Evolutionary conservation across 1,140 invertebrate species (phyloP).

Genomic region (Riptortus pedestris): DNA sequence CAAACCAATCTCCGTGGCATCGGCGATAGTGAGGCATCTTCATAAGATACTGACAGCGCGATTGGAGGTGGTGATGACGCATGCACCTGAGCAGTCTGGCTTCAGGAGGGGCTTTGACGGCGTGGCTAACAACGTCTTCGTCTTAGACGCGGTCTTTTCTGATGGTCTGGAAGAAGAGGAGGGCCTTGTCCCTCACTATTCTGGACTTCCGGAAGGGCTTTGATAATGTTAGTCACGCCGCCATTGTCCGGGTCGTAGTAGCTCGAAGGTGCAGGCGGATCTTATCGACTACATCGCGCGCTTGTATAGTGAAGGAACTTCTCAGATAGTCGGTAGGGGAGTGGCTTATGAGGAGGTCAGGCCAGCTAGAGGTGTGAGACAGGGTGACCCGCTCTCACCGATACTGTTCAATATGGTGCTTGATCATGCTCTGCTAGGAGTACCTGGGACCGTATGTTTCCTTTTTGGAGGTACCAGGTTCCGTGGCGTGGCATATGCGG

Average conservation of each 20-base stretch:
- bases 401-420: background rate
- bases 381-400: background rate
- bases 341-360: too few species aligned
- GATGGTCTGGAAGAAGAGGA: background rate
- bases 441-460: background rate
- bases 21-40: too few species aligned
- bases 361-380: background rate
- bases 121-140: too few species aligned
- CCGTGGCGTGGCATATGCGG: background rate
- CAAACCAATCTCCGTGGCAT: background rate
- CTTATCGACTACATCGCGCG: background rate
- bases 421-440: background rate
- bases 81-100: background rate
- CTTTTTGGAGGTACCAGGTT: background rate
- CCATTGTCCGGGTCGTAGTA: background rate
- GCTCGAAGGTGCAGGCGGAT: background rate
- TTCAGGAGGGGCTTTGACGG: too few species aligned
- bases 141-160: background rate
- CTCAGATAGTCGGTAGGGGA: too few species aligned
- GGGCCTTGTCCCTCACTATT: background rate
- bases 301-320: too few species aligned
- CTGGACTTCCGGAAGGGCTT: background rate
- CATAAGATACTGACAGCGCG: background rate
- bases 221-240: background rate
- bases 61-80: background rate